Percentiles rank a stretch among this genome's conserved stretches.
Evolutionary conservation across 2,113 vertebrate species (phyloP).

Genomic region (Platanista minor): DNA sequence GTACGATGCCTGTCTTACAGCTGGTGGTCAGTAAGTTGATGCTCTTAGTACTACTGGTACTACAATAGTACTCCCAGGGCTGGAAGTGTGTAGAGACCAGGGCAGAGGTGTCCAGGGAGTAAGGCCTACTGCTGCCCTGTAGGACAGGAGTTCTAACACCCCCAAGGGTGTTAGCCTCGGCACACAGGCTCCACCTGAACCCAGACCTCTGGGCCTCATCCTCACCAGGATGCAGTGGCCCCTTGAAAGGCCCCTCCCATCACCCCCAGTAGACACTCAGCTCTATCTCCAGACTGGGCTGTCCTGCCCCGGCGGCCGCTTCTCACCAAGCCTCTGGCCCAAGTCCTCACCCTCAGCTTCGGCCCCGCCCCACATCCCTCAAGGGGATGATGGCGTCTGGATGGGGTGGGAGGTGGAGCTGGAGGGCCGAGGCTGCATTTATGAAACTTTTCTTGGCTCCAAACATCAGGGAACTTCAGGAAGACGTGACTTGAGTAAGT

Average conservation of each 20-base stretch:
- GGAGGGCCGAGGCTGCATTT: not conserved
- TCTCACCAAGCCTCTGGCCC: not conserved
- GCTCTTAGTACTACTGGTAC: not conserved
- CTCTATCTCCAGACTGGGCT: not conserved
- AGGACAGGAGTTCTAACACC: not conserved
- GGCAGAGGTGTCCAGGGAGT: rapidly evolving
- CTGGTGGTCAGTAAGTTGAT: not conserved
- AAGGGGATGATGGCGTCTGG: not conserved
- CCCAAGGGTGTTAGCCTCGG: not conserved
- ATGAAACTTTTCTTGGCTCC: not conserved
- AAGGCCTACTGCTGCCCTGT: not conserved
- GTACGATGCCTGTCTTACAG: not conserved
- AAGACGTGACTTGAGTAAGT: not conserved
- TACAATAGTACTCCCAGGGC: not conserved
- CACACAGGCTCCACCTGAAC: not conserved
- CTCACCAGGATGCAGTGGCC: not conserved
- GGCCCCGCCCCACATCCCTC: not conserved
- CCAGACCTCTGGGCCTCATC: not conserved
- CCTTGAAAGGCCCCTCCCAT: not conserved
- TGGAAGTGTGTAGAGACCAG: not conserved
- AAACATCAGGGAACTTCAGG: not conserved
- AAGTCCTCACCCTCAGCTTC: not conserved
- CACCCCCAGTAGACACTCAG: not conserved
- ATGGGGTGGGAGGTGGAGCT: not conserved
- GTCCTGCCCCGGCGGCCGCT: not conserved